A percentile compares a stretch with the other conserved stretches of the same genome.
phyloP scores from a whole-genome alignment of 2,888 invertebrate species.

The Euzophera pinguis region DNA sequence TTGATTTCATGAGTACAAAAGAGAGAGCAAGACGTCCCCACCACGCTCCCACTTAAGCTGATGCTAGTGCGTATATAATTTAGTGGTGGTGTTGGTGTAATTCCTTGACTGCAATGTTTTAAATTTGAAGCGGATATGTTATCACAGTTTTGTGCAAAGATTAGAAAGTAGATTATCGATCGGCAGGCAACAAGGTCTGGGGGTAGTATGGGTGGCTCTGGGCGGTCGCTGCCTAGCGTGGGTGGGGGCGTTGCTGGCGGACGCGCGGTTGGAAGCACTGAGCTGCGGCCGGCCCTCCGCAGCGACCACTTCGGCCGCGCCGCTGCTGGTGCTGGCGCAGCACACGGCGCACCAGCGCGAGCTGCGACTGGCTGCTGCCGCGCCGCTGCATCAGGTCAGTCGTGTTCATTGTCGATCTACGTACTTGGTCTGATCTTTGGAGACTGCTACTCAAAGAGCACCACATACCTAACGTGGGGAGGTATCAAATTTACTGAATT shows the following conservation, averaged over 20 bases:
- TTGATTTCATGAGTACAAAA: too few species aligned
- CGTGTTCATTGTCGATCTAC: not conserved
- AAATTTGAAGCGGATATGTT: too few species aligned
- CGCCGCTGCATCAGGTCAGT: slow-evolving; percentile 82
- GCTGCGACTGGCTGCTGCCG: slow-evolving; percentile 82
- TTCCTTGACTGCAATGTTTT: too few species aligned
- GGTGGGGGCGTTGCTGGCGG: slow-evolving; percentile 85
- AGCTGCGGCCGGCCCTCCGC: slow-evolving; percentile 40
- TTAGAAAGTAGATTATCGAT: not conserved
- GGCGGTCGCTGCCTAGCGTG: slow-evolving; percentile 91
- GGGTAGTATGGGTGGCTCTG: slow-evolving; percentile 93
- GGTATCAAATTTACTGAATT: too few species aligned
- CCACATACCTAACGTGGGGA: too few species aligned
- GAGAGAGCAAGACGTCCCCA: too few species aligned
- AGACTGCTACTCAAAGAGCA: too few species aligned
- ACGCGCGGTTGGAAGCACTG: slow-evolving; percentile 86
- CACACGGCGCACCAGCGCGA: slow-evolving; percentile 83
- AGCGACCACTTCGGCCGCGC: slow-evolving; percentile 64
- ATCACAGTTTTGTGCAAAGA: not conserved
- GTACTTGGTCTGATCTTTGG: too few species aligned
- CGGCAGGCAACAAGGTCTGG: slow-evolving; percentile 91
- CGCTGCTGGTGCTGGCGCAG: slow-evolving; percentile 83
- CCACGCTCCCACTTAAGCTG: too few species aligned
- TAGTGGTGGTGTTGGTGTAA: too few species aligned
- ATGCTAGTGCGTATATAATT: too few species aligned